Conservation (phyloP, 2,113 vertebrate species). For the Mola mola region DNA sequence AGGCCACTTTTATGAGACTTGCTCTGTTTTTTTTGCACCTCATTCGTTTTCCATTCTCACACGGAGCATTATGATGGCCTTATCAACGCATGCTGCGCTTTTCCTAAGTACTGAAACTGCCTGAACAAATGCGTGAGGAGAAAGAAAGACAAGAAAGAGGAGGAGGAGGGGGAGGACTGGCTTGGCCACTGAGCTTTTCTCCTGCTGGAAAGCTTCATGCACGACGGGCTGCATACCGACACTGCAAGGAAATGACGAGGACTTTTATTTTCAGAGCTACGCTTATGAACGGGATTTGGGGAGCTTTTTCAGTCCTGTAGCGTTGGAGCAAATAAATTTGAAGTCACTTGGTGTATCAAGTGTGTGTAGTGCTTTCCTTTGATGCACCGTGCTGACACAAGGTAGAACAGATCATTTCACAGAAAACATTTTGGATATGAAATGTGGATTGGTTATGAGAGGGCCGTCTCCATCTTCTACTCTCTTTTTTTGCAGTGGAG, state of each 20-base stretch:
- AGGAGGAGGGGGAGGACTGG: slow-evolving; percentile 33
- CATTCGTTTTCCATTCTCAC: slow-evolving; percentile 70
- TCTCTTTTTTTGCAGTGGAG: slow-evolving; percentile 53
- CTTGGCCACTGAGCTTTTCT: slow-evolving; percentile 53
- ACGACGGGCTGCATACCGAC: slow-evolving; percentile 76
- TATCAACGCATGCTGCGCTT: slow-evolving; percentile 72
- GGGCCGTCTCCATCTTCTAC: slow-evolving; percentile 31
- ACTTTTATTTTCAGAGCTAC: slow-evolving; percentile 26
- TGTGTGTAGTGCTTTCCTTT: not conserved
- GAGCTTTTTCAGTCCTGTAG: not conserved
- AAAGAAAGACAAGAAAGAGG: slow-evolving; percentile 49
- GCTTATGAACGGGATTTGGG: not conserved
- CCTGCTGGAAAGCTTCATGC: slow-evolving; percentile 56
- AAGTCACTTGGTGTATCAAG: not conserved
- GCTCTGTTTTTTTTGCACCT: slow-evolving; percentile 53
- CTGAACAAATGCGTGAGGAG: slow-evolving; percentile 61
- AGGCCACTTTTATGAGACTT: slow-evolving; percentile 52
- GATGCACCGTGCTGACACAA: not conserved
- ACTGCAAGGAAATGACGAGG: slow-evolving; percentile 42
- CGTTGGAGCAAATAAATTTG: not conserved
- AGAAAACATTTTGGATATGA: slow-evolving; percentile 3
- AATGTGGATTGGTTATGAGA: slow-evolving; percentile 14
- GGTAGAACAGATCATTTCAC: not conserved
- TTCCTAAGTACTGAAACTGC: slow-evolving; percentile 63
- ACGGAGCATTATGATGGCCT: slow-evolving; percentile 62